Percentiles rank a stretch among this genome's conserved stretches.
phyloP scores from a whole-genome alignment of 2,888 invertebrate species.

The Smittia sp. region DNA sequence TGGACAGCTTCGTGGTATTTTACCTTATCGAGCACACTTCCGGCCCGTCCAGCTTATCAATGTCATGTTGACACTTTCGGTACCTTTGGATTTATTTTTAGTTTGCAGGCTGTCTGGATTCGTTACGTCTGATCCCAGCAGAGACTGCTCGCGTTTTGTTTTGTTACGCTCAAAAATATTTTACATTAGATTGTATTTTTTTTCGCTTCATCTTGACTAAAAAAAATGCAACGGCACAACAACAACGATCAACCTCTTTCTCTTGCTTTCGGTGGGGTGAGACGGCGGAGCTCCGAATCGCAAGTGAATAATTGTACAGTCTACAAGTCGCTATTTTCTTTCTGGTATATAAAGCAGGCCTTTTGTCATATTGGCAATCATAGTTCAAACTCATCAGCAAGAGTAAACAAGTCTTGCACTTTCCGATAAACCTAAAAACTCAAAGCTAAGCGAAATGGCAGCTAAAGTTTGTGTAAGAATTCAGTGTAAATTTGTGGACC shows the following conservation, averaged over 20 bases:
- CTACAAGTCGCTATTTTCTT: neutral
- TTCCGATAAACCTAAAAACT: neutral
- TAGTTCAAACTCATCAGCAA: conserved; percentile 27
- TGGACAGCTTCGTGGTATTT: too few species aligned
- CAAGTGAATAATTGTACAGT: conserved; percentile 15
- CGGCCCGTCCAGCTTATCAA: too few species aligned
- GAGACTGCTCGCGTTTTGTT: neutral
- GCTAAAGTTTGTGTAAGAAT: conserved; percentile 29
- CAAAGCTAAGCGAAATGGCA: conserved; percentile 23
- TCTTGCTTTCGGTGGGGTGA: conserved; percentile 35
- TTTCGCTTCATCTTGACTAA: neutral
- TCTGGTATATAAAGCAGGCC: conserved; percentile 36
- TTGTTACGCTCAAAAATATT: neutral
- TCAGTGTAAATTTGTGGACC: neutral
- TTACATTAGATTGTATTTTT: neutral
- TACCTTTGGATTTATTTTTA: neutral
- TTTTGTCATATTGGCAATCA: conserved; percentile 34
- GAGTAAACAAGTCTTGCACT: conserved; percentile 26
- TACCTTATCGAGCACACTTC: too few species aligned
- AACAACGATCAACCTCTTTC: neutral
- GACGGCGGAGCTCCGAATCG: conserved; percentile 28
- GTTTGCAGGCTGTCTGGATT: neutral
- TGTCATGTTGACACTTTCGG: too few species aligned
- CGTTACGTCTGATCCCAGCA: neutral
- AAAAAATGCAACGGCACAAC: neutral